Conservation (phyloP, 2,797 vertebrate genomes). For the Enteromius trimaculatus region DNA sequence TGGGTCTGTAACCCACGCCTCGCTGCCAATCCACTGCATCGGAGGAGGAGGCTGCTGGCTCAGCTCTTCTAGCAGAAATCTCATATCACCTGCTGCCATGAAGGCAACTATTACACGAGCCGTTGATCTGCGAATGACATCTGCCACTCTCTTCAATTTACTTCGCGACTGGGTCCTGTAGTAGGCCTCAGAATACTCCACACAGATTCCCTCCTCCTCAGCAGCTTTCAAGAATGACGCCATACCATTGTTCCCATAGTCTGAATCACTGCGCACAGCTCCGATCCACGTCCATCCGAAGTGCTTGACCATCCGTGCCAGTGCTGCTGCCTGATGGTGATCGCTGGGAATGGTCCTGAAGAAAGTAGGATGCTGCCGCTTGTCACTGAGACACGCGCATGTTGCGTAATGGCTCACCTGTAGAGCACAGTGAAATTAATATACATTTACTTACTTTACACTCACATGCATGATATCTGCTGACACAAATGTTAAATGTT, state of each 20-base stretch:
- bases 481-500: no score
- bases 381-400: conserved; percentile 56
- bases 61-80: conserved; percentile 67
- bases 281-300: conserved; percentile 15
- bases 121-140: conserved; percentile 62
- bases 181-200: conserved; percentile 59
- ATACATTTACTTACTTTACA: no score
- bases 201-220: conserved; percentile 53
- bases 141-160: conserved; percentile 66
- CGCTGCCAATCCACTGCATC: conserved; percentile 74
- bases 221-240: conserved; percentile 52
- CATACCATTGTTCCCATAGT: conserved; percentile 72
- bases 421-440: background rate
- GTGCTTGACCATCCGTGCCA: conserved; percentile 59
- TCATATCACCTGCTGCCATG: conserved; percentile 64
- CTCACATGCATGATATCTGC: no score
- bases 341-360: conserved; percentile 72
- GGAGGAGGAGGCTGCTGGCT: conserved; percentile 58
- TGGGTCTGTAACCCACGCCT: conserved; percentile 71
- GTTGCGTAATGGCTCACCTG: conserved; percentile 50
- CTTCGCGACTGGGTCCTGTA: conserved; percentile 62
- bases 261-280: conserved; percentile 54
- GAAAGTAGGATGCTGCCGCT: conserved; percentile 47
- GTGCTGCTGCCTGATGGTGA: conserved; percentile 70
- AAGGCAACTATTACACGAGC: conserved; percentile 72